Evolutionary conservation across 2,113 vertebrate genomes (phyloP).

Genomic region (Trichechus manatus): DNA sequence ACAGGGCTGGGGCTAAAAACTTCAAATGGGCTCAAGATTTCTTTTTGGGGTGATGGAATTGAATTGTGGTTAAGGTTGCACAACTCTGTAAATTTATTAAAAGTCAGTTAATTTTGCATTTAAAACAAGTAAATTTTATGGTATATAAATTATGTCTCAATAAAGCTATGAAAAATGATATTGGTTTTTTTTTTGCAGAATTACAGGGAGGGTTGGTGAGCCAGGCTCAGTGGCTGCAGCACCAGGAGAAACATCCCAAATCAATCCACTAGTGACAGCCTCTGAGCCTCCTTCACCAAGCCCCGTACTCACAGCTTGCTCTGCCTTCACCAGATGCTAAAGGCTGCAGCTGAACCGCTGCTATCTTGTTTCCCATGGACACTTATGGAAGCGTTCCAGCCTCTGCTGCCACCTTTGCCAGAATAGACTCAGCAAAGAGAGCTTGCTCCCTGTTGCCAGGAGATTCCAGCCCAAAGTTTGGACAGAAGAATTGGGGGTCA

Average conservation of each 20-base stretch:
- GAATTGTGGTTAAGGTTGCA: no score
- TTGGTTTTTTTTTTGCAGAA: background rate
- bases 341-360: background rate
- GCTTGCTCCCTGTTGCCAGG: no score
- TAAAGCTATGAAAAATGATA: background rate
- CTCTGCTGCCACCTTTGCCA: background rate
- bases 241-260: background rate
- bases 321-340: background rate
- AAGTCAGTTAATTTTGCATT: no score
- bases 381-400: background rate
- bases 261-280: background rate
- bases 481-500: accelerated
- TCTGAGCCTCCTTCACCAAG: background rate
- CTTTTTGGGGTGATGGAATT: background rate
- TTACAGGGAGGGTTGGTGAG: background rate
- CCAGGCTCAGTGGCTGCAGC: background rate
- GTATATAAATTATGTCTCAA: background rate
- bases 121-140: background rate
- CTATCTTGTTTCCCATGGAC: background rate
- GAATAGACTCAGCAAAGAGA: background rate
- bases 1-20: background rate
- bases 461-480: background rate
- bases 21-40: no score
- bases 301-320: background rate
- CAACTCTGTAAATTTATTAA: no score